A percentile compares a stretch with the other conserved stretches of the same genome.
phyloP scores from a whole-genome alignment of 2,888 invertebrate species.

The Lochmaea crataegi region DNA sequence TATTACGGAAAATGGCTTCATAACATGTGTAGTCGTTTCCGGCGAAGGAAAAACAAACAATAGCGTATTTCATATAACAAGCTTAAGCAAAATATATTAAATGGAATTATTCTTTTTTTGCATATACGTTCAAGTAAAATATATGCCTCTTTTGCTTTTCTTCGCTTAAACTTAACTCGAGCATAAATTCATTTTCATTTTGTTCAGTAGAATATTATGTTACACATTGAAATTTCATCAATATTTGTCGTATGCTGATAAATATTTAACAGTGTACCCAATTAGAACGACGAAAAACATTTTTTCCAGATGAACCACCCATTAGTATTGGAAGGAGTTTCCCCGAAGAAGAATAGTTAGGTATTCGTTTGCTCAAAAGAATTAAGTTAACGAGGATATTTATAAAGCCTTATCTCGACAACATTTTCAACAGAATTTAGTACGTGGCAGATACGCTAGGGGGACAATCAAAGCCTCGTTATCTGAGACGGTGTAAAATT shows the following conservation, averaged over 20 bases:
- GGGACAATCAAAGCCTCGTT: conserved; percentile 59
- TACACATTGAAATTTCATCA: not conserved
- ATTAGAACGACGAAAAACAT: conserved; percentile 11
- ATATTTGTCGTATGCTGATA: not conserved
- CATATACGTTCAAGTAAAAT: too few relatives aligned
- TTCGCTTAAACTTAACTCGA: too few relatives aligned
- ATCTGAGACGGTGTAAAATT: conserved; percentile 59
- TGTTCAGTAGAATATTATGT: too few relatives aligned
- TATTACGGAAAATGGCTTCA: too few relatives aligned
- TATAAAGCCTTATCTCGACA: conserved; percentile 63
- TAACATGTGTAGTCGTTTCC: too few relatives aligned
- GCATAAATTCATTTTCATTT: too few relatives aligned
- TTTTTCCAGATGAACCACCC: conserved; percentile 19
- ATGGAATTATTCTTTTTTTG: too few relatives aligned
- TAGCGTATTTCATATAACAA: too few relatives aligned
- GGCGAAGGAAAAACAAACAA: too few relatives aligned
- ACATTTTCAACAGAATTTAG: conserved; percentile 63
- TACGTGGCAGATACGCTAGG: conserved; percentile 57
- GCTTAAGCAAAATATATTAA: too few relatives aligned
- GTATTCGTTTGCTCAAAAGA: conserved; percentile 55
- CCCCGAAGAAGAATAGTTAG: conserved; percentile 46
- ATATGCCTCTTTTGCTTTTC: too few relatives aligned
- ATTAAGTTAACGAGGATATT: conserved; percentile 63
- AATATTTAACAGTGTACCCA: conserved; percentile 24
- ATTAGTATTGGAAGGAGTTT: conserved; percentile 42